phyloP scores from a whole-genome alignment of 2,113 vertebrate genomes.

The Hemichromis elongatus region DNA sequence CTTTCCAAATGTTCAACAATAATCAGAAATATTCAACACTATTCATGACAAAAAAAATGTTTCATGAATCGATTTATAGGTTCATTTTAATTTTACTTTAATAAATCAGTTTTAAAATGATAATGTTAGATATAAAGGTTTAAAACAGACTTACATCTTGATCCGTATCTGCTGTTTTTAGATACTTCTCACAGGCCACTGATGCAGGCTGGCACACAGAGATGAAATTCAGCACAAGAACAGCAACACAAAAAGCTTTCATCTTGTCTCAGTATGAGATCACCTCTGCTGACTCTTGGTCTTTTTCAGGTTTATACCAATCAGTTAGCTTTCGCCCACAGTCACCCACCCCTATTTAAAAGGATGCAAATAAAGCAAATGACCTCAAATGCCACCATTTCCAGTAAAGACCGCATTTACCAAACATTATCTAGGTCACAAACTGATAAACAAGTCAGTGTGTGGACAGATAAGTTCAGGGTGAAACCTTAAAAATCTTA shows the following conservation, averaged over 20 bases:
- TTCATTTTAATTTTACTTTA: not conserved
- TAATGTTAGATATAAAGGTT: not conserved
- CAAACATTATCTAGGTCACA: not conserved
- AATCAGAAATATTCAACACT: not conserved
- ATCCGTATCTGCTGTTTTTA: not conserved
- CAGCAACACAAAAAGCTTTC: not conserved
- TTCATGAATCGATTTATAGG: rapidly evolving
- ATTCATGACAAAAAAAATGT: not conserved
- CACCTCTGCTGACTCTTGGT: not conserved
- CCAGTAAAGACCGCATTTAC: not conserved
- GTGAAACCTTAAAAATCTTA: not conserved
- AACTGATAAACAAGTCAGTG: not conserved
- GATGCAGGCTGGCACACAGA: slow-evolving; percentile 1
- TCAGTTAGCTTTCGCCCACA: not conserved
- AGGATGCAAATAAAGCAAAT: not conserved
- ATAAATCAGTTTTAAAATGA: not conserved
- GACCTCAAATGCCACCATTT: not conserved
- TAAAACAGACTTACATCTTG: slow-evolving; percentile 5
- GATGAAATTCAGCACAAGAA: not conserved
- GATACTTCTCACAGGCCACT: not conserved
- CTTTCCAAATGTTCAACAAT: not conserved
- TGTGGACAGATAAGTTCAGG: not conserved
- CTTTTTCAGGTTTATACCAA: not conserved
- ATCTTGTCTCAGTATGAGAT: not conserved
- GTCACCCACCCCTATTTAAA: not conserved